A percentile compares a stretch with the other conserved stretches of the same genome.
These are phyloP conservation scores for Antennarius striatus DNA, from an alignment of 2,113 vertebrate genomes.

Conservation along the genomic window DNA sequence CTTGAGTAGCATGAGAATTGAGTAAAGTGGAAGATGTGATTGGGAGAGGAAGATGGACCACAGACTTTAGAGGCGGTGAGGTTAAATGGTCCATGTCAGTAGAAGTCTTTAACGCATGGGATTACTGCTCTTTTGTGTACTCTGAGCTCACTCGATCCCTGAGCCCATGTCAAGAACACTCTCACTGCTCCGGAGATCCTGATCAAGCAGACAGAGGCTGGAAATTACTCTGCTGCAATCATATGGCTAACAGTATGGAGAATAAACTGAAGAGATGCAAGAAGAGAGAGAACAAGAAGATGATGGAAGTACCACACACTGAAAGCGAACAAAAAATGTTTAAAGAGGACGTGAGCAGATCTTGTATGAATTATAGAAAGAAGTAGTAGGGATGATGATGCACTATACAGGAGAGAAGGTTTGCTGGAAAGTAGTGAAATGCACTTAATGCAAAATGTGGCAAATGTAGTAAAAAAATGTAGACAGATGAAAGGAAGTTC, in stretches of 20 bases:
- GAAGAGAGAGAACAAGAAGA: not conserved
- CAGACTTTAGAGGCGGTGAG: constrained; percentile 48
- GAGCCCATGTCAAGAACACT: constrained; percentile 58
- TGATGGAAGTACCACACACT: not conserved
- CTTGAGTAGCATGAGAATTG: constrained; percentile 9
- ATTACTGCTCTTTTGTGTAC: constrained; percentile 75
- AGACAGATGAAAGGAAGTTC: constrained; percentile 34
- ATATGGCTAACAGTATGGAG: constrained; percentile 34
- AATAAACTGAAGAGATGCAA: constrained; percentile 24
- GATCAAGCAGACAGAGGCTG: constrained; percentile 62
- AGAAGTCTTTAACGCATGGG: constrained; percentile 66
- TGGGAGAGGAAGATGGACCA: constrained; percentile 27
- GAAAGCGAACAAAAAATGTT: constrained; percentile 15
- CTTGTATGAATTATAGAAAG: constrained; percentile 37
- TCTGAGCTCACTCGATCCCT: constrained; percentile 61
- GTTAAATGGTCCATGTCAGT: constrained; percentile 73
- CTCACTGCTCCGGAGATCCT: constrained; percentile 44
- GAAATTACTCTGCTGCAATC: constrained; percentile 52
- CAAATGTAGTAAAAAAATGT: constrained; percentile 24
- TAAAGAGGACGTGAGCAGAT: constrained; percentile 14
- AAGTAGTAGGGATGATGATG: constrained; percentile 30
- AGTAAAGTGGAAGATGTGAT: constrained; percentile 31
- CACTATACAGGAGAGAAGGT: constrained; percentile 16
- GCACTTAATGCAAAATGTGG: constrained; percentile 29
- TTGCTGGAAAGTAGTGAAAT: constrained; percentile 20